Base-by-base conservation (phyloP, 2,797 vertebrate genomes). In the Staurois parvus region DNA sequence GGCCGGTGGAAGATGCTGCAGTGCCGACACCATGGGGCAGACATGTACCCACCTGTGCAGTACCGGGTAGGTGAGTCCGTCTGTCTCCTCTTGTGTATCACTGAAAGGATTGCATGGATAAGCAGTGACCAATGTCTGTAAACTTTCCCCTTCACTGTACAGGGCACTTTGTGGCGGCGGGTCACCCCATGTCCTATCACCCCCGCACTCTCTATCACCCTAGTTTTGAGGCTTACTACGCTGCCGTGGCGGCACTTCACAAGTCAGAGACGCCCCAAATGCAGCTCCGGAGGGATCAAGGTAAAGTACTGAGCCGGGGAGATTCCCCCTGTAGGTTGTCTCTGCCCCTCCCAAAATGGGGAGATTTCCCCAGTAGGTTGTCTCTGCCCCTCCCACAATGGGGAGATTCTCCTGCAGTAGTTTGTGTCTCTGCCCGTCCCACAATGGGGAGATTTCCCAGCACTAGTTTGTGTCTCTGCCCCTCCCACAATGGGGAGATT, bases 221-320 rank as follows among this genome's bases (percentile, higher is more conserved):
- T 4, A 45, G 79, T 0, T 85, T 85, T 32, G 78, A 85, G 73
- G 79, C 79, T 9, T 81, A 81, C 24, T 85, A 72, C 42, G 26
- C 72, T 7, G 84, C 79, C 2, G 73, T 72, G 4, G 78, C 84
- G 26, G 21, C 81, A n/a, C 30, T 19, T 2, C 78, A 48, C 1
- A 59, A 76, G 19, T 4, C 26, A 2, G 78, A 37, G 48, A 70
- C 78, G 7, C 34, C 19, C 1, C 64, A 56, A 19, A 69, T 85
- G 62, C 42, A 17, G 19, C n/a, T 11, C 11, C 69, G 26, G 42
- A 45, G 37, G 64, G 21, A 81, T 13, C 62, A 70, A 81, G 84
- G 84, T 81, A 48, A 80, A 34, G 12, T 26, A 26, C 11, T 52
- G 24, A 26, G 1, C 42, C 28, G 37, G 24, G 4, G 56, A 37